Base-by-base conservation (phyloP, 2,113 vertebrate species). In the Austrofundulus limnaeus region DNA sequence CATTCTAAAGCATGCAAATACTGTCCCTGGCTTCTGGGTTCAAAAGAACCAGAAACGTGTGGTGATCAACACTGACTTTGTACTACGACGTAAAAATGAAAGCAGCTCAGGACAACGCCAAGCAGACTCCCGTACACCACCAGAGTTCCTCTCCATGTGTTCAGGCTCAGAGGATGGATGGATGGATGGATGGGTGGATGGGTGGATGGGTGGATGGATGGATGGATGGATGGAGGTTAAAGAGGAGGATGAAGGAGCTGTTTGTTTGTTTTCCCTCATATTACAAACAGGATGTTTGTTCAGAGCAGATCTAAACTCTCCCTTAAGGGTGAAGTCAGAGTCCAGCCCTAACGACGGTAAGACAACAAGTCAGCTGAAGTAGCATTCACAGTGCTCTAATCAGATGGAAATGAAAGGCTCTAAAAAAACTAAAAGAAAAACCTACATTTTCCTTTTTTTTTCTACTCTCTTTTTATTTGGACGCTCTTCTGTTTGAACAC, bases 301-400 rank as follows among this genome's bases (percentile, higher is more conserved):
- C 38, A 60, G 9, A 34, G 46, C 41, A 16, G 42, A 42, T 53
- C 62, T 25, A 38, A 38, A 20, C 48, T 1, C 15, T 39, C 25
- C 31, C 45, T 23, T 24, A 17, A 15, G 34, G 45, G 24, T 60
- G 39, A 49, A 38, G 50, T 54, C 59, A 25, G 77, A 53, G 65
- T 56, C 70, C 55, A 58, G 53, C 47, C 45, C 67, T 68, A 72
- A 46, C 49, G 73, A 77, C 74, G 51, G 77, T 68, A 81, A 85
- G 77, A 88, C 61, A 45, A 51, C 74, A 66, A 34, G 65, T 86
- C 71, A 68, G 61, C 82, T 82, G 77, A 89, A 84, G 87, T 41
- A 83, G 91, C 82, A 86, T 88, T 91, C 87, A 91, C 90, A 90
- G 88, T 90, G 88, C 78, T 87, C 80, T 81, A 77, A 77, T 82